Conservation (phyloP, 2,797 vertebrate genomes). For the Cyclopterus lumpus region DNA sequence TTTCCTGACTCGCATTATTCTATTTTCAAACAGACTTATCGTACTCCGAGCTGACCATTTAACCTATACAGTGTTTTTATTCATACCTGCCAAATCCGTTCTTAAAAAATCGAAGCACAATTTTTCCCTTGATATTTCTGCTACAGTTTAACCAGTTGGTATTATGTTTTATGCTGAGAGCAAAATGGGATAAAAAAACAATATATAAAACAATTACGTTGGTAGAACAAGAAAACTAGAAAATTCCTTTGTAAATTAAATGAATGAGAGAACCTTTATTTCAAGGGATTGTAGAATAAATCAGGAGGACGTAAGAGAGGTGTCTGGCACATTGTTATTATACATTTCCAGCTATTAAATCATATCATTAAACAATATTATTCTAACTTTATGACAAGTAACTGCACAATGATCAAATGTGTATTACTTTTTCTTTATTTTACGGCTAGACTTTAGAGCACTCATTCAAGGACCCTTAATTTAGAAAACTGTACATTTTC, state of each 20-base stretch:
- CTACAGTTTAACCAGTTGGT: not conserved
- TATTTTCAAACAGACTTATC: not conserved
- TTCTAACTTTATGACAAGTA: slow-evolving; percentile 16
- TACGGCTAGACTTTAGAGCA: not conserved
- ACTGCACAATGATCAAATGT: slow-evolving; percentile 18
- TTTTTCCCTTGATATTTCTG: not conserved
- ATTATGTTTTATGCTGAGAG: not conserved
- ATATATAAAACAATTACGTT: slow-evolving; percentile 18
- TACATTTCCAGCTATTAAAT: slow-evolving; percentile 20
- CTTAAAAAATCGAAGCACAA: not conserved
- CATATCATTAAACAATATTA: not conserved
- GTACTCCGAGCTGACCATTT: slow-evolving; percentile 5
- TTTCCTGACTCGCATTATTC: not conserved
- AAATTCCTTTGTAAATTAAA: not conserved
- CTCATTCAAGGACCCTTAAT: slow-evolving; percentile 4
- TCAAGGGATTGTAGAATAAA: slow-evolving; percentile 7
- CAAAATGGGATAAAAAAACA: not conserved
- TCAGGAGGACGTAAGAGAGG: slow-evolving; percentile 5
- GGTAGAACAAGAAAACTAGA: not conserved
- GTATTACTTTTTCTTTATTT: not conserved
- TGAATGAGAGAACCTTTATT: slow-evolving; percentile 6
- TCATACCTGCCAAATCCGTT: not conserved
- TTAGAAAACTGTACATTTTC: slow-evolving; percentile 20
- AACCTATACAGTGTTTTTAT: not conserved
- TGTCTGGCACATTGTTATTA: slow-evolving; percentile 4